Base-by-base conservation (phyloP, 2,888 invertebrate genomes). In the Ceramica pisi region DNA sequence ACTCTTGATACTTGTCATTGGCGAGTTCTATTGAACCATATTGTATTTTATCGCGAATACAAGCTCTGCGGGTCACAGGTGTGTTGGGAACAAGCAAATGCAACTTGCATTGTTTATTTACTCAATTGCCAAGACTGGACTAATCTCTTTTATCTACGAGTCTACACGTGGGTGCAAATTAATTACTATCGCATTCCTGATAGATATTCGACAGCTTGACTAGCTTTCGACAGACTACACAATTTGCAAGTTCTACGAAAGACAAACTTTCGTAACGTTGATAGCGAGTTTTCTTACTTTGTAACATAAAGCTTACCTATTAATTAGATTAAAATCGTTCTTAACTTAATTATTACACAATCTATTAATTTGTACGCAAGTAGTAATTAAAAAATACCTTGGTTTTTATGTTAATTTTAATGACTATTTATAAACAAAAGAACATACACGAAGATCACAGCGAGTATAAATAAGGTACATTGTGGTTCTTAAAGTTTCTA, bases 371-470 rank as follows among this genome's bases (percentile, higher is more conserved):
- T 12, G 9, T 35, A 7, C 3, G 19, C 38, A 56, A 61, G 31
- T 21, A 14, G 23, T 0, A 55, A 66, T 77, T 10, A 76, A 67
- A 75, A 71, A 53, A 56, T 50, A 10, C 8, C 23, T 53, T 66
- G 21, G 35, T 67, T 72, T 81, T 77, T 77, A 74, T 73, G 62
- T 80, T 82, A 81, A 82, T 78, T 88, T 87, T 86, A 87, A 85
- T 85, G 87, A 89, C 89, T 90, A 89, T 79, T 81, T 87, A 83
- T 81, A 83, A 82, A 86, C 86, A 86, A 87, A 86, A 85, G 72
- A 80, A 90, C 86, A 88, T 84, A 85, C 64, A 87, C 64, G 87
- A 91, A 90, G 90, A 92, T 93, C 93, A 93, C 93, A 93, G 92
- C 82, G 82, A 87, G 84, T 90, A 90, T 92, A 92, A 91, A 89